These are phyloP conservation scores for Pterostichus madidus DNA, from an alignment of 2,888 invertebrate genomes.

Conservation along the genomic window DNA sequence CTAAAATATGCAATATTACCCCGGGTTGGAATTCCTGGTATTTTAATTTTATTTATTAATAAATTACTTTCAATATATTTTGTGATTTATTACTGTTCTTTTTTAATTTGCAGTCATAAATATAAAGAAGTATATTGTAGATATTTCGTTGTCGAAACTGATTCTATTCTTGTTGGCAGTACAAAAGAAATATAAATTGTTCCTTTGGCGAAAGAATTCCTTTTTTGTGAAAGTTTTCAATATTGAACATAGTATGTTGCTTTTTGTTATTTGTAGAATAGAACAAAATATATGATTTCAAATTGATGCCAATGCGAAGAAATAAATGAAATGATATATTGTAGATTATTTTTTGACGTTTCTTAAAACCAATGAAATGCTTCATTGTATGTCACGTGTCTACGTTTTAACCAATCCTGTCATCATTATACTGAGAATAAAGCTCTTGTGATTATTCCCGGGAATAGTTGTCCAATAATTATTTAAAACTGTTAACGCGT, in stretches of 20 bases:
- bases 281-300: too few relatives aligned
- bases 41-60: constrained; percentile 2
- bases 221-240: constrained; percentile 31
- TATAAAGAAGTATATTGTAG: background rate
- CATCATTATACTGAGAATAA: too few relatives aligned
- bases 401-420: too few relatives aligned
- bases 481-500: too few relatives aligned
- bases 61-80: constrained; percentile 8
- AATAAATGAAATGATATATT: too few relatives aligned
- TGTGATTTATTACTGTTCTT: constrained; percentile 9
- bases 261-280: background rate
- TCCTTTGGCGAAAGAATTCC: constrained; percentile 1
- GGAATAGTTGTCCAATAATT: too few relatives aligned
- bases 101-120: constrained; percentile 5
- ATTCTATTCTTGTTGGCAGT: background rate
- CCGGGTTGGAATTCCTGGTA: too few relatives aligned
- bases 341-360: too few relatives aligned
- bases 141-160: constrained; percentile 14
- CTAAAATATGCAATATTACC: constrained; percentile 1
- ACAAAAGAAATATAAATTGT: constrained; percentile 43
- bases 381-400: too few relatives aligned
- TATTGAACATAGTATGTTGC: constrained; percentile 12
- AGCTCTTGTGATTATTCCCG: too few relatives aligned
- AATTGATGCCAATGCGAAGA: too few relatives aligned
- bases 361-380: too few relatives aligned